phyloP scores from a whole-genome alignment of 2,113 vertebrate genomes.

The Polyodon spathula region DNA sequence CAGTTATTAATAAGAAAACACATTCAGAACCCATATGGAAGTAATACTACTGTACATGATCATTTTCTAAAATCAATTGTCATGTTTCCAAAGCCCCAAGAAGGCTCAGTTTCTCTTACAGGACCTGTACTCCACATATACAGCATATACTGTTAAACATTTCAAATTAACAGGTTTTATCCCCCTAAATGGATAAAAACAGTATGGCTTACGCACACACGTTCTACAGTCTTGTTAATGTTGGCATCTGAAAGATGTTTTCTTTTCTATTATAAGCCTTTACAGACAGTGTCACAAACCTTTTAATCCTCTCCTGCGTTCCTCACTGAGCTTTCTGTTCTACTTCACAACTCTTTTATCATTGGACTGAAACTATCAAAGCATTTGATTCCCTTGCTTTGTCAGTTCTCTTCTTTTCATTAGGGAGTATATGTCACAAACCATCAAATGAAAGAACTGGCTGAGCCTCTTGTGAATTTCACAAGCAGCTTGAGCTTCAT shows the following conservation, averaged over 20 bases:
- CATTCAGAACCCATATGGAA: too few species aligned
- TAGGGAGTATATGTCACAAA: conserved; percentile 34
- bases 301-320: not conserved
- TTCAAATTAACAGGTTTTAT: too few species aligned
- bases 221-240: not conserved
- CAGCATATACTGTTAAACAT: too few species aligned
- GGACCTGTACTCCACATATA: too few species aligned
- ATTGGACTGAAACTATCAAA: conserved; percentile 43
- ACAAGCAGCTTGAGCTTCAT: conserved; percentile 23
- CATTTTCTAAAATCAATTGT: too few species aligned
- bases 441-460: conserved; percentile 35
- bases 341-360: conserved; percentile 31
- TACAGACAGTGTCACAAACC: not conserved
- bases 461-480: conserved; percentile 23
- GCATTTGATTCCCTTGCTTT: conserved; percentile 29
- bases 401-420: conserved; percentile 18
- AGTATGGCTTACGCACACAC: too few species aligned
- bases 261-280: not conserved
- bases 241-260: not conserved
- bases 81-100: too few species aligned
- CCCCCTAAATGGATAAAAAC: too few species aligned
- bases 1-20: too few species aligned
- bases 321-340: conserved; percentile 19
- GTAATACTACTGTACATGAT: too few species aligned
- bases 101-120: too few species aligned